Conservation (phyloP, 2,888 invertebrate genomes). For the Dicyrtomina minuta region DNA sequence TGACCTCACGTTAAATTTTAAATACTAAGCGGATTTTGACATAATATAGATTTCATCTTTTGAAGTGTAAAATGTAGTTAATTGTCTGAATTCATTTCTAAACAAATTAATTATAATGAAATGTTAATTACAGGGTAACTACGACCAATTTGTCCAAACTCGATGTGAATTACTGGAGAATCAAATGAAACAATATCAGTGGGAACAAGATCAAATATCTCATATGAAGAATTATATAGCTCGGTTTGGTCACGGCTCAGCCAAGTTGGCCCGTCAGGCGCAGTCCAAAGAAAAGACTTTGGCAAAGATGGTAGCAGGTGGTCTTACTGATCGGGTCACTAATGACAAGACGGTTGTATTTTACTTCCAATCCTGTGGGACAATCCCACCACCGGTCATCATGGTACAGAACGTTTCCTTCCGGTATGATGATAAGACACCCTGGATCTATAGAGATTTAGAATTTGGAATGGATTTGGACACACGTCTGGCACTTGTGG, state of each 20-base stretch:
- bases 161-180: slow-evolving; percentile 93
- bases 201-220: slow-evolving; percentile 99
- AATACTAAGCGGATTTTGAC: background rate
- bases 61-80: too few species aligned
- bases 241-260: slow-evolving; percentile 98
- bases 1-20: slow-evolving; percentile 18
- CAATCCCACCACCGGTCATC: slow-evolving; percentile 93
- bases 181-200: slow-evolving; percentile 98
- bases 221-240: slow-evolving; percentile 99
- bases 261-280: slow-evolving; percentile 96
- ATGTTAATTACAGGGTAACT: slow-evolving; percentile 71
- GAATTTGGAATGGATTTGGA: slow-evolving; percentile 99
- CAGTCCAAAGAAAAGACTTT: slow-evolving; percentile 99
- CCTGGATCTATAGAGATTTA: slow-evolving; percentile 92
- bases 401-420: slow-evolving; percentile 96
- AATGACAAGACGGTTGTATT: slow-evolving; percentile 90
- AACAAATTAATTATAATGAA: too few species aligned
- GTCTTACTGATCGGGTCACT: slow-evolving; percentile 90
- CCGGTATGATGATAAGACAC: slow-evolving; percentile 80
- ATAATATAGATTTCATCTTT: too few species aligned
- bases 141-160: slow-evolving; percentile 93
- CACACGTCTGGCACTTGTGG: slow-evolving; percentile 90
- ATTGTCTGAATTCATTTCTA: too few species aligned
- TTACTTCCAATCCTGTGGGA: slow-evolving; percentile 93
- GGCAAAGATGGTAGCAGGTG: slow-evolving; percentile 97